Conservation (phyloP, 1,140 invertebrate genomes). For the Colletes gigas region DNA sequence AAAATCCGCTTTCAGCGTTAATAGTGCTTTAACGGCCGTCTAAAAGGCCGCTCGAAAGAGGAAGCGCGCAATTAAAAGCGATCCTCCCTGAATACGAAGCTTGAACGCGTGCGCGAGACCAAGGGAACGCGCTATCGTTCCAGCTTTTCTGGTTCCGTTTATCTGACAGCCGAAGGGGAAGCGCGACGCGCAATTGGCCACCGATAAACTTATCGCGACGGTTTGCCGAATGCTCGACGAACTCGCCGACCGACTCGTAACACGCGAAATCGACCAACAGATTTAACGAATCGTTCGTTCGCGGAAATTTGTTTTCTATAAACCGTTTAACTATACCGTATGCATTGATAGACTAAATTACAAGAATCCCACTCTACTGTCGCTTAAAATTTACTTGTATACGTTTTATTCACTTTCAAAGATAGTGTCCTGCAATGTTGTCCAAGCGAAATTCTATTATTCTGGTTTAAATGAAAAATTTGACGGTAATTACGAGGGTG, state of each 20-base stretch:
- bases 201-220: conserved; percentile 51
- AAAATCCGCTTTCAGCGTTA: conserved; percentile 57
- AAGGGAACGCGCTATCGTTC: conserved; percentile 11
- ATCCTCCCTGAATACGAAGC: conserved; percentile 39
- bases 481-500: no score
- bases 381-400: no score
- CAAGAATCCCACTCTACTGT: no score
- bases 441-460: no score
- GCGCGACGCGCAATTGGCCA: conserved; percentile 18
- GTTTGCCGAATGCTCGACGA: neutral
- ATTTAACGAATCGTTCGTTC: no score
- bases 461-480: no score
- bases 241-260: neutral
- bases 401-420: no score
- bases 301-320: no score
- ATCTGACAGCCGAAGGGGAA: neutral
- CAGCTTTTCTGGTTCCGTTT: neutral
- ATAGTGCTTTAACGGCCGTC: conserved; percentile 53
- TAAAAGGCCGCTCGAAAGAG: conserved; percentile 49
- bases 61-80: conserved; percentile 59
- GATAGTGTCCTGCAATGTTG: no score
- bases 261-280: neutral
- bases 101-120: neutral
- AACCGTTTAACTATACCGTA: no score
- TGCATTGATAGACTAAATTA: no score